Conservation (phyloP, 2,113 vertebrate species). For the Cercopithecus mona region DNA sequence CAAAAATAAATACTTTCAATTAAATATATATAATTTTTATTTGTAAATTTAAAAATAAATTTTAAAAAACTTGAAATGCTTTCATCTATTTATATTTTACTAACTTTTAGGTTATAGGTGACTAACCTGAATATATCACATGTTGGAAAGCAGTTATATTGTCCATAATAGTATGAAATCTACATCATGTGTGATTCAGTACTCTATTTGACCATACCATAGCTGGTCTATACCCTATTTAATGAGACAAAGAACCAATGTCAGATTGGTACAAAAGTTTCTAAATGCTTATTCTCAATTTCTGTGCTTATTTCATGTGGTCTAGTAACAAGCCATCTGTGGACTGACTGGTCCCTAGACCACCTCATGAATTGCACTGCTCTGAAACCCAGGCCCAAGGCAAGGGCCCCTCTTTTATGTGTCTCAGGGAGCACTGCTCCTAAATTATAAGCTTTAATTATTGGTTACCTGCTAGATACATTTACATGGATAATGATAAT, state of each 20-base stretch:
- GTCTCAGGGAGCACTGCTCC: neutral
- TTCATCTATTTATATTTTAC: conserved; percentile 1
- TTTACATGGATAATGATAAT: neutral
- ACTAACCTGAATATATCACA: neutral
- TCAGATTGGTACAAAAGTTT: neutral
- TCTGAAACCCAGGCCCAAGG: neutral
- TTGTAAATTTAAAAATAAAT: neutral
- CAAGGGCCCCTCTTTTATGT: neutral
- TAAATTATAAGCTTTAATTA: neutral
- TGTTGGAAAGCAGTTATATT: neutral
- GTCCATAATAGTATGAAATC: neutral
- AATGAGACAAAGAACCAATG: neutral
- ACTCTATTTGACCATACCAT: neutral
- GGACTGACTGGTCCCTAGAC: neutral
- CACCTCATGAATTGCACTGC: neutral
- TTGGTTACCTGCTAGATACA: neutral
- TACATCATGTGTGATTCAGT: neutral
- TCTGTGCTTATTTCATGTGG: neutral
- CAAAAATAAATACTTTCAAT: neutral
- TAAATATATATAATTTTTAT: neutral
- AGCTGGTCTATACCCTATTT: neutral
- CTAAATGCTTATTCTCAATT: neutral
- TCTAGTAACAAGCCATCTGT: neutral
- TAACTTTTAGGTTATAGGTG: neutral
- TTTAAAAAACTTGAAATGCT: neutral